Base-by-base conservation (phyloP, 2,113 vertebrate species). In the Trichechus manatus region DNA sequence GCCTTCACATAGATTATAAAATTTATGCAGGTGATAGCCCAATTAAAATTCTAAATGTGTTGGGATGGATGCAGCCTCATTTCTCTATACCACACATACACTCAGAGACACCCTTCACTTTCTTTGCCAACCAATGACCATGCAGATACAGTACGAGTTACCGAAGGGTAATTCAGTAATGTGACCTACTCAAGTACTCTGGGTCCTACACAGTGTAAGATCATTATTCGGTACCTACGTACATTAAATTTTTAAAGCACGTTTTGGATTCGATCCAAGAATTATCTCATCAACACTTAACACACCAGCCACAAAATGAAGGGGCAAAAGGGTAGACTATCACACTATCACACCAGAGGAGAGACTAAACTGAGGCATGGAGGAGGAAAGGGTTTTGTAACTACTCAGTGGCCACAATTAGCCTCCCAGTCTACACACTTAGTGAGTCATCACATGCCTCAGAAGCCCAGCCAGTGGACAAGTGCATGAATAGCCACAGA, bases 271-370 rank as follows among this genome's bases (percentile, higher is more conserved):
- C 74, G 59, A 19, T 94, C 74, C 94, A 97, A 96, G 31, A 97
- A 90, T 98, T 97, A 97, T 94, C 96, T 98, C 97, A 98, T 94
- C 89, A 91, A 75, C n/a, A 92, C 33, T 95, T 98, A 96, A 94
- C 94, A 89, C 95, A 80, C 59, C 50, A 59, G 75, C 83, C 85
- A 82, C 80, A 94, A 90, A 92, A 96, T 82, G 95, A 80, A 93
- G 77, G 89, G 86, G 86, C n/a, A 88, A 56, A 56, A 90, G 79
- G 44, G 53, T 87, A 70, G 78, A 97, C 91, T 89, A 80, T 94
- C 87, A 80, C 77, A 83, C 20, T 70, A 44, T 68, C 42, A 56
- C 95, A 97, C 39, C 61, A 78, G 33, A 87, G 86, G 93, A 59
- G 70, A 33, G 19, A 56, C 20, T 96, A 70, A 47, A 22, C 56